Percentiles rank a stretch among this genome's conserved stretches.
Evolutionary conservation across 2,797 vertebrate genomes (phyloP).

Genomic region (Dryobates pubescens): DNA sequence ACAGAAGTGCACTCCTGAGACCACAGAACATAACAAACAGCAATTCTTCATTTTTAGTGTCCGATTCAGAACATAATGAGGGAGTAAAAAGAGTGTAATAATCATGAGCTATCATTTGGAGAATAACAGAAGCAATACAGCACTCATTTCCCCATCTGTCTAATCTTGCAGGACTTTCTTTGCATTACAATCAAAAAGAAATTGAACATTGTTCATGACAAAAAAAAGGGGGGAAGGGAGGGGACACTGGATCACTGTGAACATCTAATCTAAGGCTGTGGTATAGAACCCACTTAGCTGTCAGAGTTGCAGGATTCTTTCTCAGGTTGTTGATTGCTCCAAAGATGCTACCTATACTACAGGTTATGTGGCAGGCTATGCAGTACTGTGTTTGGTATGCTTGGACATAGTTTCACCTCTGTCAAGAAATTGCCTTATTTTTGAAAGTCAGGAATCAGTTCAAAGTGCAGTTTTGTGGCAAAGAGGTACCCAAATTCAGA

Average conservation of each 20-base stretch:
- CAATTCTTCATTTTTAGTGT: slow-evolving; percentile 25
- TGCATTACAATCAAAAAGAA: not conserved
- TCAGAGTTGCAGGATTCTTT: not conserved
- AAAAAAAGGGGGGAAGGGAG: not conserved
- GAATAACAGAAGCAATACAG: not conserved
- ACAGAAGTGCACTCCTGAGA: not conserved
- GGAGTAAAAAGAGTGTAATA: not conserved
- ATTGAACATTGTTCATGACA: not conserved
- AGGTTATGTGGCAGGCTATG: accelerated
- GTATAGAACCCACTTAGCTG: not conserved
- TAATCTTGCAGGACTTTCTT: not conserved
- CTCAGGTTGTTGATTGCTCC: not conserved
- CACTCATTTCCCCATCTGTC: not conserved
- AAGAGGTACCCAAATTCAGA: not conserved
- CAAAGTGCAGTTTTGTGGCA: not conserved
- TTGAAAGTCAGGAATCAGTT: not conserved
- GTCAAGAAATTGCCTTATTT: not conserved
- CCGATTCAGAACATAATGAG: not conserved
- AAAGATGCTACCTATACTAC: accelerated
- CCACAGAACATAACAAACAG: not conserved
- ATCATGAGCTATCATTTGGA: not conserved
- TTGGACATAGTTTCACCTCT: not conserved
- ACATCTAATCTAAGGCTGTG: not conserved
- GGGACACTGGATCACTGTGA: not conserved
- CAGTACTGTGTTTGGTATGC: not conserved